Evolutionary conservation across 2,888 invertebrate species (phyloP), one percentile per base, ranked within the genome.

Genomic region (Drosophila borborema): DNA sequence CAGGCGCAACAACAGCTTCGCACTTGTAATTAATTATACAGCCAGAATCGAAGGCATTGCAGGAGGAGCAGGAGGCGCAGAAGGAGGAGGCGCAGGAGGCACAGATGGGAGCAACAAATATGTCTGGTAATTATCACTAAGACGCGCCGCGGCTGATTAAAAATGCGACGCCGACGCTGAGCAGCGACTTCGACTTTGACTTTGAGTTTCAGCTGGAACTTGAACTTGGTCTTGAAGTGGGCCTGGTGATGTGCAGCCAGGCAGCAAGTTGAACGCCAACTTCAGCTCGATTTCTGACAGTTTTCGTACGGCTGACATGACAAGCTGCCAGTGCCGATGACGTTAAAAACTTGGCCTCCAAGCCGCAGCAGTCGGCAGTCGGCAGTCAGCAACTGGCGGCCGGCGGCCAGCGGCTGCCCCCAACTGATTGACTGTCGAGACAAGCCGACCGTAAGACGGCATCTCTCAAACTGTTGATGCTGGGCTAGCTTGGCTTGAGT

Each of bases 251-350:
- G 74, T 59, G 74, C 80, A 81, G 67, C 77, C 78, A 82, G 80
- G 79, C 78, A 79, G 76, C 86, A 80, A 77, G 64, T 72, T 61
- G 69, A 70, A 63, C 64, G 51, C 72, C 56, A 46, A 40, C 65
- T 49, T 46, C 54, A 81, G 79, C 82, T 82, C 80, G 82, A 91
- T 86, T 90, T 91, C 91, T 91, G 90, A 91, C 90, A 90, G 91
- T 78, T 85, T 85, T 70, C 87, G 83, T 75, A 84, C 77, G 80
- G 72, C 90, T 83, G 88, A 90, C 90, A 91, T 91, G 91, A 90
- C 90, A 90, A 78, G 84, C 91, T 90, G 90, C 91, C 91, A 86
- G 72, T 69, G 73, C 65, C 68, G 79, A 81, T 83, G 90, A 90
- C 76, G 81, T 89, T 90, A 88, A 86, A 90, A 88, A 83, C 81